Conservation (phyloP, 2,888 invertebrate genomes). For the Trissolcus japonicus region DNA sequence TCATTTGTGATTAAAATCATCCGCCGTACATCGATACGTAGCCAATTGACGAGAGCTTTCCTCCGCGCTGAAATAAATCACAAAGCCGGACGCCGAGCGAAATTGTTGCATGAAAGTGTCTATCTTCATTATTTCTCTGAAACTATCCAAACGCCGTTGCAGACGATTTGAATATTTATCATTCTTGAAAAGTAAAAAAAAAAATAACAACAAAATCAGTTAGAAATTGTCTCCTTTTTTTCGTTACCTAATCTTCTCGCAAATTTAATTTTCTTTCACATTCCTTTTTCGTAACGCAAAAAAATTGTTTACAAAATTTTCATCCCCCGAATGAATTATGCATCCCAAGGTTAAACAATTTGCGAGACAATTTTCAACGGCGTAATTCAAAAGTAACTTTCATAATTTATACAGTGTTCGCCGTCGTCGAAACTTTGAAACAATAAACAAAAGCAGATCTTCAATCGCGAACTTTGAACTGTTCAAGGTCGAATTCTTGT, state of each 20-base stretch:
- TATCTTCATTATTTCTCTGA: constrained; percentile 8
- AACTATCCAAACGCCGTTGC: not conserved
- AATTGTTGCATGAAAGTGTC: constrained; percentile 15
- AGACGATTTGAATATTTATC: constrained; percentile 1
- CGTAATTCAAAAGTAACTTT: not conserved
- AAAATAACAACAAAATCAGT: too few relatives aligned
- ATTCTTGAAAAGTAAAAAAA: too few relatives aligned
- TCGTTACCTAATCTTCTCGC: not conserved
- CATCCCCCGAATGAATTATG: not conserved
- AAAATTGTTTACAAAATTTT: not conserved
- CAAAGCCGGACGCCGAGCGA: constrained; percentile 16
- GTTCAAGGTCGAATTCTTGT: constrained; percentile 34
- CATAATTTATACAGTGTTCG: not conserved
- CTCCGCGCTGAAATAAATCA: constrained; percentile 19
- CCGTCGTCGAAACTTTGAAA: not conserved
- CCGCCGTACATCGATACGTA: constrained; percentile 13
- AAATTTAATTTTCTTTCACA: not conserved
- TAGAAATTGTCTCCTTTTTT: not conserved
- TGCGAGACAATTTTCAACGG: not conserved
- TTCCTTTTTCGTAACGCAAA: too few relatives aligned
- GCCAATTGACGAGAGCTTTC: constrained; percentile 13
- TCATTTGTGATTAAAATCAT: constrained; percentile 41
- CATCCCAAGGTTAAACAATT: not conserved
- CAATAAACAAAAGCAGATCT: constrained; percentile 6
- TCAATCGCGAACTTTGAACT: constrained; percentile 1